Evolutionary conservation across 2,888 invertebrate species (phyloP).

Genomic region (Agonopterix subpropinquella): DNA sequence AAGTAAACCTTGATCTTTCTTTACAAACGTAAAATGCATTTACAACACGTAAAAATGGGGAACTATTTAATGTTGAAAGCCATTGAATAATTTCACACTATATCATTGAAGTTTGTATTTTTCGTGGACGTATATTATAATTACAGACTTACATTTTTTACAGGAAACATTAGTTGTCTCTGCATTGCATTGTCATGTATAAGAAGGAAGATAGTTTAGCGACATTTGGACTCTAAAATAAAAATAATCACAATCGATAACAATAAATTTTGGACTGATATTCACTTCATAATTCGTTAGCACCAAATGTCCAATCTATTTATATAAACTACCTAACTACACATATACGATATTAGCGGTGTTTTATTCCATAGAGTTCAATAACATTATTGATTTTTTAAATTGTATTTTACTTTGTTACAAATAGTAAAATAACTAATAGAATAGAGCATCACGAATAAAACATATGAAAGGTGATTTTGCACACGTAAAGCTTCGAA

Average conservation of each 20-base stretch:
- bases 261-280: slow-evolving; percentile 46
- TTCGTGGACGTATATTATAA: too few species aligned
- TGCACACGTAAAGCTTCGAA: not conserved
- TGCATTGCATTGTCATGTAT: not conserved
- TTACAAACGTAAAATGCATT: too few species aligned
- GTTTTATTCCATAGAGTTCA: too few species aligned
- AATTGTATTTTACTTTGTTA: too few species aligned
- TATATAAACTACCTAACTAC: slow-evolving; percentile 50
- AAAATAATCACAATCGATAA: slow-evolving; percentile 3
- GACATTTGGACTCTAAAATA: not conserved
- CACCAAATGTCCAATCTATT: slow-evolving; percentile 67
- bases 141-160: too few species aligned
- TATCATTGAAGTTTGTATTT: too few species aligned
- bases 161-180: not conserved
- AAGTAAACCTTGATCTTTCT: too few species aligned
- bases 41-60: too few species aligned
- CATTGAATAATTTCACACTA: too few species aligned
- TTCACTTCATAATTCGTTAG: slow-evolving; percentile 47
- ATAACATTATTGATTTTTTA: too few species aligned
- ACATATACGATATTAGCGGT: not conserved
- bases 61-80: too few species aligned
- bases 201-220: not conserved
- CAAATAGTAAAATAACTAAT: too few species aligned
- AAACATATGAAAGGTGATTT: not conserved
- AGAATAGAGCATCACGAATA: not conserved